Percentiles rank a stretch among this genome's conserved stretches.
phyloP scores from a whole-genome alignment of 2,888 invertebrate genomes.

The Drosophila vallismaia region DNA sequence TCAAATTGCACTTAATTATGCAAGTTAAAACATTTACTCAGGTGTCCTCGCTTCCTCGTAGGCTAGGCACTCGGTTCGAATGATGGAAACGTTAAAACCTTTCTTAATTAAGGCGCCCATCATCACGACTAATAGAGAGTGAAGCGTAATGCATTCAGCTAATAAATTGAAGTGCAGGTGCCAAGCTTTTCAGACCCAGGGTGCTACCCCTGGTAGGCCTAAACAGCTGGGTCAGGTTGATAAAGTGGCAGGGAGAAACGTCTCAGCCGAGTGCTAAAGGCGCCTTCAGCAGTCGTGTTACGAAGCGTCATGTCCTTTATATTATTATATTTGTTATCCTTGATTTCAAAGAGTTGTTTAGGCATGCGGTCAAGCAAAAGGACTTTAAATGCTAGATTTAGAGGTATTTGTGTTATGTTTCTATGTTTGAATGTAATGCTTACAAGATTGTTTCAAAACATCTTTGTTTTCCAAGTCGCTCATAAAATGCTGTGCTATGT shows the following conservation, averaged over 20 bases:
- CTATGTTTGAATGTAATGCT: too few relatives aligned
- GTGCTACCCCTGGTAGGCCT: slow-evolving; percentile 9
- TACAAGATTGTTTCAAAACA: not conserved
- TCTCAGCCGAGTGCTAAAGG: slow-evolving; percentile 55
- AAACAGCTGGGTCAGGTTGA: slow-evolving; percentile 69
- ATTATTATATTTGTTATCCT: slow-evolving; percentile 45
- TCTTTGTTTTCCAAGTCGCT: not conserved
- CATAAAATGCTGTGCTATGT: not conserved
- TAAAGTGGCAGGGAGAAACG: slow-evolving; percentile 56
- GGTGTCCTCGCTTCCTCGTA: slow-evolving; percentile 17
- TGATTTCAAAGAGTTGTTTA: not conserved
- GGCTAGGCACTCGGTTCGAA: slow-evolving; percentile 28
- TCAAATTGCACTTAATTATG: slow-evolving; percentile 61
- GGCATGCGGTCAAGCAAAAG: not conserved
- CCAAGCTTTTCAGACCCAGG: not conserved
- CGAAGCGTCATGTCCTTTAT: slow-evolving; percentile 31
- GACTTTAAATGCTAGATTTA: not conserved
- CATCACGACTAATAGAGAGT: slow-evolving; percentile 34
- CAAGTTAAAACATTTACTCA: slow-evolving; percentile 33
- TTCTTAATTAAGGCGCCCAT: slow-evolving; percentile 63
- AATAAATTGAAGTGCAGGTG: slow-evolving; percentile 49
- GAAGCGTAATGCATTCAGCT: slow-evolving; percentile 51
- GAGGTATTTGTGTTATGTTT: not conserved
- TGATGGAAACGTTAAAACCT: slow-evolving; percentile 64
- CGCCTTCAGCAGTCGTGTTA: slow-evolving; percentile 49